Conservation (phyloP, 2,113 vertebrate species). For the Pongo abelii region DNA sequence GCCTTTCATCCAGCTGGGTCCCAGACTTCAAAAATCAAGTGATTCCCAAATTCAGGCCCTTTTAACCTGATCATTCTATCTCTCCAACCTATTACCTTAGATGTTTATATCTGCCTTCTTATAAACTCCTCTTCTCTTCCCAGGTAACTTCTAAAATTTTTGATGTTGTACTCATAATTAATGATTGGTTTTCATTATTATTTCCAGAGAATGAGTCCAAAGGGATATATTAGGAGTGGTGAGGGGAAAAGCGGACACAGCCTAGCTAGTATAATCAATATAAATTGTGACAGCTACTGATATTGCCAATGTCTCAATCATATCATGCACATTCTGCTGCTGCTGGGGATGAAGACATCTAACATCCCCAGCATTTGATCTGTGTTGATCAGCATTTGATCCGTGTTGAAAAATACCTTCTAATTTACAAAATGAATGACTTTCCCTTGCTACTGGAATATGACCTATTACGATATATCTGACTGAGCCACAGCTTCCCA, state of each 20-base stretch:
- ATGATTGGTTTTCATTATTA: neutral
- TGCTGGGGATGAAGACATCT: neutral
- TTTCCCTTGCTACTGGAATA: neutral
- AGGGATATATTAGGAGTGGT: neutral
- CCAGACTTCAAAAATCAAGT: neutral
- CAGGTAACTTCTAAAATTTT: neutral
- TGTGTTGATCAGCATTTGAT: neutral
- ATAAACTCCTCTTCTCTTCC: neutral
- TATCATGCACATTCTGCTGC: neutral
- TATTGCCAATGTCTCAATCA: neutral
- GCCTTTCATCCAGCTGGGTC: neutral
- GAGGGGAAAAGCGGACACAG: neutral
- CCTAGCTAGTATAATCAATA: neutral
- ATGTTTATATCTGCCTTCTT: neutral
- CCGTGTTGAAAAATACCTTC: neutral
- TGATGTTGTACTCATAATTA: neutral
- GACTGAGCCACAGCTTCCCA: neutral
- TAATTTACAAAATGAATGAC: neutral
- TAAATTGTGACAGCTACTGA: neutral
- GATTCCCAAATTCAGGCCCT: neutral
- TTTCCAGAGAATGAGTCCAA: neutral
- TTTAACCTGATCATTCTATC: neutral
- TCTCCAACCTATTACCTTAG: neutral
- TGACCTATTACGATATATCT: neutral
- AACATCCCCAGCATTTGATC: neutral